Evolutionary conservation across 2,113 vertebrate genomes (phyloP).

Genomic region (Ophthalmolycus amberensis): DNA sequence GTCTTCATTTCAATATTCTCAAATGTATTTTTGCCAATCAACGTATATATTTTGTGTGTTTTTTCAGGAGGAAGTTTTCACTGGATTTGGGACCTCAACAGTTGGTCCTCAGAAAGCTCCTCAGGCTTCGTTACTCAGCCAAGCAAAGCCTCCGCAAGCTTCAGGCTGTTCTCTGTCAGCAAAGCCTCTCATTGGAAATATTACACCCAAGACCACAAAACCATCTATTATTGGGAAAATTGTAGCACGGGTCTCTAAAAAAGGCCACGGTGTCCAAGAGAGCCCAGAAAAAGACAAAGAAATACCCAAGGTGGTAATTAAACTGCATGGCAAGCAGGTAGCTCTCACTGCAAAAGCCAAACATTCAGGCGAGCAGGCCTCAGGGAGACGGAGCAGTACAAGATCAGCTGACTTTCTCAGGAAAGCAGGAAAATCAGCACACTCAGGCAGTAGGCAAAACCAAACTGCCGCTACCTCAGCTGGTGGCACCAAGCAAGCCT

Average conservation of each 20-base stretch:
- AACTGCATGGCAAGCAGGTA: constrained; percentile 58
- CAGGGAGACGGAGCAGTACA: constrained; percentile 21
- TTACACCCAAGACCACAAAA: constrained; percentile 60
- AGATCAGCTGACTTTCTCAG: constrained; percentile 14
- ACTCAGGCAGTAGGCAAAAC: constrained; percentile 19
- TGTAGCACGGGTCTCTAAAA: constrained; percentile 58
- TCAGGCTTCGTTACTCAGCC: constrained; percentile 29
- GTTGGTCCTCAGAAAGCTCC: constrained; percentile 49
- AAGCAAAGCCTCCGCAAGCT: constrained; percentile 58
- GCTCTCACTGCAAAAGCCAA: constrained; percentile 28
- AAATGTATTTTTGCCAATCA: neutral
- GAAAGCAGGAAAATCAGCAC: constrained; percentile 20
- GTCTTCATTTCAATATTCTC: neutral
- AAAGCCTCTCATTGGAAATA: constrained; percentile 62
- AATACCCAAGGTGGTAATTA: constrained; percentile 58
- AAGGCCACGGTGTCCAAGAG: constrained; percentile 29
- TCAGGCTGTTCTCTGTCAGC: constrained; percentile 55
- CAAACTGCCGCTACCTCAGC: constrained; percentile 51
- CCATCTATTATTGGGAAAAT: constrained; percentile 63
- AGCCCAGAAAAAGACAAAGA: constrained; percentile 26
- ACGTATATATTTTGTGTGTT: constrained; percentile 38
- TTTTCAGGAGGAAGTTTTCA: constrained; percentile 85
- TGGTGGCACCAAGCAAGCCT: constrained; percentile 49
- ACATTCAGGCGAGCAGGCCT: constrained; percentile 36
- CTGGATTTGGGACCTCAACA: constrained; percentile 84